These are phyloP conservation scores for Myotis davidii DNA, from an alignment of 2,113 vertebrate genomes.

Conservation along the genomic window DNA sequence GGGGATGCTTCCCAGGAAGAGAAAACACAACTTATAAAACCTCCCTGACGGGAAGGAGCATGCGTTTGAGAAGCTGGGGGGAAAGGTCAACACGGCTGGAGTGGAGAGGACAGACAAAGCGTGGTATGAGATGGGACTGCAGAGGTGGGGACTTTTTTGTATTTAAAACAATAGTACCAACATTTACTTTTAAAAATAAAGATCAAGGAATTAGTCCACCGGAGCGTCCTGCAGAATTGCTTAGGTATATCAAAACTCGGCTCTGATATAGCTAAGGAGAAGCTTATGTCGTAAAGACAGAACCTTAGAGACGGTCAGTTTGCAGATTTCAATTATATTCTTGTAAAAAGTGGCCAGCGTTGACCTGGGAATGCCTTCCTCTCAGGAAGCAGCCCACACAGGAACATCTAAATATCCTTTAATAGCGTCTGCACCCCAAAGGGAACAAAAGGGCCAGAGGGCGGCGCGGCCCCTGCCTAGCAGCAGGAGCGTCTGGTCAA, in stretches of 20 bases:
- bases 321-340: not conserved
- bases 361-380: not conserved
- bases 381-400: not conserved
- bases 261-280: not conserved
- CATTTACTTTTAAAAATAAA: conserved; percentile 36
- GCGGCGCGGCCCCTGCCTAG: not conserved
- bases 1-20: not conserved
- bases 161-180: not conserved
- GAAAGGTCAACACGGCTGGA: not conserved
- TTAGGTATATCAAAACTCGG: not conserved
- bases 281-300: not conserved
- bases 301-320: rapidly evolving
- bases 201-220: not conserved
- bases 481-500: not conserved
- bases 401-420: not conserved
- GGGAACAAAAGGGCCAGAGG: not conserved
- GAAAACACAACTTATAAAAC: not conserved
- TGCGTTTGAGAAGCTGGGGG: not conserved
- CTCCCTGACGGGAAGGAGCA: not conserved
- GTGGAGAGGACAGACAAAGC: not conserved
- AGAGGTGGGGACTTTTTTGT: too few species aligned
- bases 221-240: not conserved
- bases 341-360: not conserved
- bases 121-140: not conserved
- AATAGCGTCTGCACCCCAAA: not conserved